These are phyloP conservation scores for Asbolus verrucosus DNA, from an alignment of 1,140 invertebrate genomes.

Conservation along the genomic window DNA sequence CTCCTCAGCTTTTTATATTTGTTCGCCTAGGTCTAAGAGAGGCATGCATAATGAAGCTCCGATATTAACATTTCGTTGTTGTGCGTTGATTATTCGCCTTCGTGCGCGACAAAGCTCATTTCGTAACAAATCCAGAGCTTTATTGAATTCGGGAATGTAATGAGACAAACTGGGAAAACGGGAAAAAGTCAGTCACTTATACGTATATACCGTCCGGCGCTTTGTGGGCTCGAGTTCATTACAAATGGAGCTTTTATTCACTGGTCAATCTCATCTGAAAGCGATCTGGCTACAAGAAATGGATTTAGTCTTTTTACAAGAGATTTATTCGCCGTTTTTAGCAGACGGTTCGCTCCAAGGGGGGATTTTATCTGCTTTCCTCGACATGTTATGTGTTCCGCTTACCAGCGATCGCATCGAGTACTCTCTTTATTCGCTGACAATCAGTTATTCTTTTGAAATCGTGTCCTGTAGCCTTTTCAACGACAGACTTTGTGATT, in stretches of 20 bases:
- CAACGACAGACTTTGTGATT: constrained; percentile 60
- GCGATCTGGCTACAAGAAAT: constrained; percentile 63
- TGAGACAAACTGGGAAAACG: constrained; percentile 29
- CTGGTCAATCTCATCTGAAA: constrained; percentile 65
- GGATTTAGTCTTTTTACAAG: constrained; percentile 62
- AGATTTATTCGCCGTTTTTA: constrained; percentile 58
- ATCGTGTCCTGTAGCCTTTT: constrained; percentile 60
- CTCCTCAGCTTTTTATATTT: constrained; percentile 52
- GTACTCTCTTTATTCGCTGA: constrained; percentile 57
- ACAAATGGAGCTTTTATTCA: constrained; percentile 64
- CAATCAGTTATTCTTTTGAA: constrained; percentile 62
- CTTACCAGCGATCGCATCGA: constrained; percentile 39
- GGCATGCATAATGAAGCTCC: constrained; percentile 46
- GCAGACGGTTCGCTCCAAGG: constrained; percentile 40
- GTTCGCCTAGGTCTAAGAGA: constrained; percentile 49
- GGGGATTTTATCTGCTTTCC: constrained; percentile 25
- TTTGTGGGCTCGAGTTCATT: constrained; percentile 62
- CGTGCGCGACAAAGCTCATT: constrained; percentile 26
- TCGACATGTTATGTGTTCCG: constrained; percentile 41
- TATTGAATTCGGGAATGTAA: constrained; percentile 28
- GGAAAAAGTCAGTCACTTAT: constrained; percentile 30
- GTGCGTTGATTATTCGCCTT: constrained; percentile 14
- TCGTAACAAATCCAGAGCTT: constrained; percentile 8
- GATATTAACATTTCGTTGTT: constrained; percentile 42
- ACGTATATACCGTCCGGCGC: constrained; percentile 14